Evolutionary conservation across 2,888 invertebrate genomes (phyloP), one percentile per base, ranked within the genome.

Genomic region (Sphaerophoria rueppellii): DNA sequence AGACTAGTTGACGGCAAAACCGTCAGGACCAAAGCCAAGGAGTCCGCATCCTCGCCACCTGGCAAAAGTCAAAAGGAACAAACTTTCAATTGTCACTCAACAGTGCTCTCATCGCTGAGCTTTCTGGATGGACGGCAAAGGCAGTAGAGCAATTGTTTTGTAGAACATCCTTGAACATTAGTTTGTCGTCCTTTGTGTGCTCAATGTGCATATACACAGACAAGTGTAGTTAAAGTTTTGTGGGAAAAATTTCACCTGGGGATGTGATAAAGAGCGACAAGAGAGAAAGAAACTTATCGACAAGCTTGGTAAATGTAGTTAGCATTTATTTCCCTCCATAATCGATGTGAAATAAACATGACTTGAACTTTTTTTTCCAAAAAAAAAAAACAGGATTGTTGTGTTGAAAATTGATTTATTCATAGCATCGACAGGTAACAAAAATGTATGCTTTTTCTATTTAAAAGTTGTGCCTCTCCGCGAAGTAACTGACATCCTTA

Each of bases 231-330:
- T 24, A 24, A 24, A 24, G 24, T 24, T 24, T 2, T 69, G 54
- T 54, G 69, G 34, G 79, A 74, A 80, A 46, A 46, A 57, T 61
- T 69, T 80, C 74, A 80, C 69, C 79, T 74, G 79, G 9, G 43
- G 12, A 9, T 11, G 11, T 11, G 43, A 9, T 9, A 43, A 9
- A 43, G 11, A 50, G 61, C 32, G 16, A 32, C 24, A 32, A 12
- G n/a, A 2, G 32, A 46, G 35, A 16, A 50, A 48, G 35, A 50
- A 50, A 65, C 50, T 50, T 46, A 65, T 50, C 67, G 67, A 67
- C 40, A 67, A 54, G 52, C 9, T 54, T 67, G 54, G 67, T 67
- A 67, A 67, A 67, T 67, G 67, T 40, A 54, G 67, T 67, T 43
- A 67, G 67, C 16, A 67, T 67, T 67, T 67, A 67, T 67, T 63